Evolutionary conservation across 2,888 invertebrate species (phyloP), one percentile per base, ranked within the genome.

Genomic region (Lithophane semibrunnea): DNA sequence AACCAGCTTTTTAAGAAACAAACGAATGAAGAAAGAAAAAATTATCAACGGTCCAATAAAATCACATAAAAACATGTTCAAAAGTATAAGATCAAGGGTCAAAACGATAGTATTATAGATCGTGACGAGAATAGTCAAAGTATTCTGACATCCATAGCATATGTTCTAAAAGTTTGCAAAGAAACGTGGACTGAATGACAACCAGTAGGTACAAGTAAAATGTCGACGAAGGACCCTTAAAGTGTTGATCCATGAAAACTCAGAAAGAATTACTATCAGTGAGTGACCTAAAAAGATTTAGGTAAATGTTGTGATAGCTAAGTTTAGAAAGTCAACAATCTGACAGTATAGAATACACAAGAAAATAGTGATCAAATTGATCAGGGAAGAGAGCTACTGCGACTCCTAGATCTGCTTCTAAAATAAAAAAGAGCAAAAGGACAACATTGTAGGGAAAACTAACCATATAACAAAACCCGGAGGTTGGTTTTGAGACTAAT

Each of bases 91-190:
- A 85, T 63, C 54, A 77, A 47, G 58, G 68, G 58, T 68, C 61
- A 54, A 12, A 61, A 54, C 37, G 37, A 80, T 70, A 79, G 58
- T 71, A 84, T 72, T 75, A 63, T 60, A 67, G 64, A 61, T 73
- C 86, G 68, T 78, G 83, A 77, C 65, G 24, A 44, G 78, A 82
- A 74, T 82, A 24, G 54, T 63, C 8, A 47, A 72, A 63, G 47
- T 58, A 47, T 44, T 58, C 42, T 42, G 12, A 56, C 42, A 49
- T 2, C 37, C 58, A 74, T 70, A 67, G 44, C 63, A 67, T 74
- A 54, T 56, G 71, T 21, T 75, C 52, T 64, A 56, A 82, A 82
- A 74, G 60, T 82, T 82, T 68, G 56, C 24, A 21, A 74, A 60
- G 56, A 68, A 24, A 74, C 83, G 83, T 66, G 83, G 3, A 24